Evolutionary conservation across 2,113 vertebrate species (phyloP).

Genomic region (Hepsetus odoe): DNA sequence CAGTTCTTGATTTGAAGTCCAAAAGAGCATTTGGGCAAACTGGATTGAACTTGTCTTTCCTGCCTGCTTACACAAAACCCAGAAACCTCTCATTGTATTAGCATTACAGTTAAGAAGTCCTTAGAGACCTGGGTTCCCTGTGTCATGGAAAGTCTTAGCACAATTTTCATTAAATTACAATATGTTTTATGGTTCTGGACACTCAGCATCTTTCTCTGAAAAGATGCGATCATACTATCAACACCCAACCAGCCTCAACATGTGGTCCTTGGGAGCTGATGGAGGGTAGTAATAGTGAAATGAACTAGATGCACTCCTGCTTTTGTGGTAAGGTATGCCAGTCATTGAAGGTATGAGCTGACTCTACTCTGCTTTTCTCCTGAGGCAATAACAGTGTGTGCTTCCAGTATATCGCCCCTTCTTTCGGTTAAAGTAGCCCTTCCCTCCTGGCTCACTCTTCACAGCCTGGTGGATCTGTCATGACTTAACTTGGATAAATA

Average conservation of each 20-base stretch:
- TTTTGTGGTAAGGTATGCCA: not conserved
- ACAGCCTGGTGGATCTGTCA: not conserved
- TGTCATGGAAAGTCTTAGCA: not conserved
- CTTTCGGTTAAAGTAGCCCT: not conserved
- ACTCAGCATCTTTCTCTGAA: slow-evolving; percentile 4
- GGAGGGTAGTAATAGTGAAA: not conserved
- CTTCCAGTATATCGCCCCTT: slow-evolving; percentile 11
- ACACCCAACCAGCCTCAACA: not conserved
- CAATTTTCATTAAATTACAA: not conserved
- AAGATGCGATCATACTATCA: not conserved
- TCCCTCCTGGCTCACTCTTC: not conserved
- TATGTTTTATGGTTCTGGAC: not conserved
- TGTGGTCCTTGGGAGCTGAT: not conserved
- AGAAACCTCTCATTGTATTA: not conserved
- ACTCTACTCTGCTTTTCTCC: not conserved
- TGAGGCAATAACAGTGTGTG: not conserved
- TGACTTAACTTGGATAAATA: slow-evolving; percentile 12
- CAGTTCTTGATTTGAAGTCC: not conserved
- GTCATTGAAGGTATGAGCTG: not conserved
- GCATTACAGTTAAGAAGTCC: not conserved
- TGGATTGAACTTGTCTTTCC: not conserved
- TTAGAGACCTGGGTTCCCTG: not conserved
- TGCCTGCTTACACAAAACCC: not conserved
- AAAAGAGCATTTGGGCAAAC: not conserved
- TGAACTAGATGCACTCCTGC: not conserved